Base-by-base conservation (phyloP, 1,140 invertebrate genomes). In the Bicyclus anynana region DNA sequence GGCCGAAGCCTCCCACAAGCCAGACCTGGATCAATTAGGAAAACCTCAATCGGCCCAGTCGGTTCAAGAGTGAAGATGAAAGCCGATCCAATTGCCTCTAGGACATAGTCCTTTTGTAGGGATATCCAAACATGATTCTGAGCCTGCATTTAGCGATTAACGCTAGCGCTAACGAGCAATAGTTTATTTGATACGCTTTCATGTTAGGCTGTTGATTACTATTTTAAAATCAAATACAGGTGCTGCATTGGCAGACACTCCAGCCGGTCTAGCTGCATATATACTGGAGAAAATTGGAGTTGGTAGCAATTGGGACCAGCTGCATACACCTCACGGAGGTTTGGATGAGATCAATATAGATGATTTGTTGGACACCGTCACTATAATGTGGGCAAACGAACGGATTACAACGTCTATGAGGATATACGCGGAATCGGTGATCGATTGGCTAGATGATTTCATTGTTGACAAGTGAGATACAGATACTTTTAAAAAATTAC, bases 211-310 rank as follows among this genome's bases (percentile, higher is more conserved):
- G n/a, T n/a, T n/a, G n/a, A n/a, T n/a, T n/a, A n/a, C n/a, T n/a
- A n/a, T n/a, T n/a, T n/a, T n/a, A 10, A 0, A 33, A 12, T 3
- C 14, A 5, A 20, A 20, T 44, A 10, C 66, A 92, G 93, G 93
- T 49, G 87, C 90, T 10, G 92, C 90, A 1, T 67, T 95, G 51
- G 78, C 86, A 2, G 91, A 94, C 48, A 93, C 93, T 6, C 96
- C 96, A 0, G 89, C 91, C 1, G 95, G 94, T 0, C 74, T 97
- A 18, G 94, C 96, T 2, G 94, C 92, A 1, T 97, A 97, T 66
- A 92, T 97, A 9, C 89, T 97, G 2, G 96, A 98, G 77, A 97
- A 97, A 80, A 96, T 97, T 72, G 94, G 93, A 6, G 84, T 93
- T 0, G 94, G 93, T 91, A 95, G 94, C 0, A 93, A 97, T 76